These are phyloP conservation scores for Bradypodion ventrale DNA, from an alignment of 2,797 vertebrate genomes.

Conservation along the genomic window DNA sequence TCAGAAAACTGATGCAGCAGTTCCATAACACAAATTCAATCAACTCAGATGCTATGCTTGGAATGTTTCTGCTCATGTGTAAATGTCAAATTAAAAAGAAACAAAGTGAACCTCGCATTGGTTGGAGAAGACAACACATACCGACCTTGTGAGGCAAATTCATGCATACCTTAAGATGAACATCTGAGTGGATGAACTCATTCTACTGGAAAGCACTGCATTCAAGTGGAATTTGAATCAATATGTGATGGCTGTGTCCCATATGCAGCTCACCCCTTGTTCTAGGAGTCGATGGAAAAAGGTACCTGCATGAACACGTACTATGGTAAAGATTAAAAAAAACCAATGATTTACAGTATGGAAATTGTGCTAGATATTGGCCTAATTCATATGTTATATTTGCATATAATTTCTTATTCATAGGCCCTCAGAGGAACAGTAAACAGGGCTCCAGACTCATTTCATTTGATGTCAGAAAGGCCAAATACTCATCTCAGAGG, in stretches of 20 bases:
- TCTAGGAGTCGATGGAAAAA: too few species aligned
- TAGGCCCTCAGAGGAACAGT: too few species aligned
- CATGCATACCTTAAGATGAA: neutral
- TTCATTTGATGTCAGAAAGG: too few species aligned
- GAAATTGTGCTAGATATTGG: too few species aligned
- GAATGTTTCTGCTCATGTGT: neutral
- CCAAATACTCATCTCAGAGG: too few species aligned
- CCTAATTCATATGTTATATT: too few species aligned
- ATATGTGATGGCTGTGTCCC: neutral
- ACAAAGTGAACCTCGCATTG: neutral
- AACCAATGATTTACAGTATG: too few species aligned
- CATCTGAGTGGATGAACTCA: neutral
- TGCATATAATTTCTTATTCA: too few species aligned
- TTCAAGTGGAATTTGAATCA: neutral
- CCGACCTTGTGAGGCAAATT: neutral
- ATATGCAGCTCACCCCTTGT: neutral
- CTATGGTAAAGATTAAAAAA: too few species aligned
- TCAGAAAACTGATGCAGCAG: neutral
- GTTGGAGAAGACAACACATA: neutral
- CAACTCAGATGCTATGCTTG: neutral
- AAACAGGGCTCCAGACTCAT: too few species aligned
- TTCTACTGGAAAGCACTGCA: too few species aligned
- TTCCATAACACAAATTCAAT: conserved; percentile 7
- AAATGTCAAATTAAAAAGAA: conserved; percentile 12
- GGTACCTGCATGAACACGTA: too few species aligned